phyloP scores from a whole-genome alignment of 2,888 invertebrate genomes.

The Fissipunctia ypsillon region DNA sequence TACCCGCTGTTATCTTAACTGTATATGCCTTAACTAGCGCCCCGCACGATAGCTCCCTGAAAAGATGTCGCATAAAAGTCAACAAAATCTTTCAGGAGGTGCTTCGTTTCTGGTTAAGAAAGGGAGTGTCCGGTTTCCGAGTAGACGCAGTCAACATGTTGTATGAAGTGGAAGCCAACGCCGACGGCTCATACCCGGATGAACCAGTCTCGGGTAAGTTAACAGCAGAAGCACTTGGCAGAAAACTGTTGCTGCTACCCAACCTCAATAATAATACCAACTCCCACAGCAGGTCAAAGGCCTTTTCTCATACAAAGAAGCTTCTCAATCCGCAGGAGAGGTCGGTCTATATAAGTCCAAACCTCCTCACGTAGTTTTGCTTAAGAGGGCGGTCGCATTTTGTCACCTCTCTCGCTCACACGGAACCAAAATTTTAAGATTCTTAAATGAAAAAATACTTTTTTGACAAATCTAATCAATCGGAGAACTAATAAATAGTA shows the following conservation, averaged over 20 bases:
- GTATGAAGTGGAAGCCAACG: constrained; percentile 79
- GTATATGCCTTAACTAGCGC: not conserved
- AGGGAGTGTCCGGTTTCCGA: constrained; percentile 96
- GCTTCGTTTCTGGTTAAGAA: constrained; percentile 94
- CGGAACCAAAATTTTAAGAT: too few species aligned
- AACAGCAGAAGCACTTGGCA: not conserved
- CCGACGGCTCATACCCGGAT: constrained; percentile 85
- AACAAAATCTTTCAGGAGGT: constrained; percentile 87
- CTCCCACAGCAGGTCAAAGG: not conserved
- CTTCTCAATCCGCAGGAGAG: not conserved
- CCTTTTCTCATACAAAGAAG: not conserved
- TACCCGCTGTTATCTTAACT: not conserved
- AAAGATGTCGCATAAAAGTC: constrained; percentile 2
- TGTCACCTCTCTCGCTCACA: too few species aligned
- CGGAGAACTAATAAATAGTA: too few species aligned
- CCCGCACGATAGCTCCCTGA: not conserved
- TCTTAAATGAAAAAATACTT: too few species aligned
- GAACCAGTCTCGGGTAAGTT: constrained; percentile 87
- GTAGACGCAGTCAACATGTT: constrained; percentile 92
- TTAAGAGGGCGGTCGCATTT: too few species aligned
- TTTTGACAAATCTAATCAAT: too few species aligned
- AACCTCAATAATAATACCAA: not conserved
- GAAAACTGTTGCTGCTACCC: not conserved
- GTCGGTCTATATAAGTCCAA: not conserved
- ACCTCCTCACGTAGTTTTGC: not conserved